Base-by-base conservation (phyloP, 2,113 vertebrate species). In the Peromyscus californicus region DNA sequence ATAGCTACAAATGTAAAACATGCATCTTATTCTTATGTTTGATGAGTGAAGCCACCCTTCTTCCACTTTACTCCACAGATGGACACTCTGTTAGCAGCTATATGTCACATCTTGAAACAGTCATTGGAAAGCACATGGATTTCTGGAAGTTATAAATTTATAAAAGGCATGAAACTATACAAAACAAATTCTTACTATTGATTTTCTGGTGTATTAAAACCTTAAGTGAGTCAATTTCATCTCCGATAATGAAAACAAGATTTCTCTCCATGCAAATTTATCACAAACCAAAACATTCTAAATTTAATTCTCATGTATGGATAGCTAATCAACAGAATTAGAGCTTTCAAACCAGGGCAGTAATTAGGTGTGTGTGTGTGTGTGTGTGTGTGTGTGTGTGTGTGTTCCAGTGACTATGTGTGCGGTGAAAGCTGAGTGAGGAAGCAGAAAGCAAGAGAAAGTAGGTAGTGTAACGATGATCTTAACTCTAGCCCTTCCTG, bases 191-290 rank as follows among this genome's bases (percentile, higher is more conserved):
- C 79, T 76, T 96, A 98, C 94, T 98, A 98, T 92, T 76, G 88
- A 97, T 98, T 98, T 98, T 98, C 76, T 97, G 26, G 69, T 96
- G 90, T 97, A 98, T 98, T 98, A 98, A 98, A 98, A 97, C 96
- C 69, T 91, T 74, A 98, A 98, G 70, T 57, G 84, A 98, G 72
- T 7, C 87, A 96, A 97, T 78, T 97, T 98, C 94, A 97, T 96
- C 95, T 86, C 92, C 36, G 89, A 97, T 85, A 94, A 83, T 97
- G 84, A 97, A 98, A 98, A 98, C 45, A 97, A 95, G 96, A 83
- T 89, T 97, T 90, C 3, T 72, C 65, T 94, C 78, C 24, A 86
- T 89, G 95, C 59, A 98, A 89, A 79, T 97, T 96, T 84, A 92
- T 42, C 86, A 69, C 83, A 96, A 98, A 97, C 94, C 91, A 98